Base-by-base conservation (phyloP, 2,113 vertebrate species). In the Orientallactaga bullata region DNA sequence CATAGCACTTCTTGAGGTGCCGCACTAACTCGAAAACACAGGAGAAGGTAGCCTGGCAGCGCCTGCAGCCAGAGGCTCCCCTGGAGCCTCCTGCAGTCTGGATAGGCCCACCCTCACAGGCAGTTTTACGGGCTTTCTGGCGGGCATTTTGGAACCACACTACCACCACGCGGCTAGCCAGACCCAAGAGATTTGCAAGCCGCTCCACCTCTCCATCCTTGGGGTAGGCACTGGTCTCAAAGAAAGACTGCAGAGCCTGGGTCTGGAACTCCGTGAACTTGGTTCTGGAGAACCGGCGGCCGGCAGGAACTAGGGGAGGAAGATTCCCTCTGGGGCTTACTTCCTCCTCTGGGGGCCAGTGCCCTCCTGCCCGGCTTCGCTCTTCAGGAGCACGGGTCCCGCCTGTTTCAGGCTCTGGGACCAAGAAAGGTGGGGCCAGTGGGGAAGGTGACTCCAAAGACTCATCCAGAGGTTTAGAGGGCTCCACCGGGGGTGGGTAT, bases 131-230 rank as follows among this genome's bases (percentile, higher is more conserved):
- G 9, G 97, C 98, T 89, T 98, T 98, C 92, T 98, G 98, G 28
- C 98, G 97, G 17, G 98, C 98, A 3, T 98, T 98, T 94, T 98
- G 98, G 95, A 98, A 98, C 98, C 98, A 98, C 2, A 98, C 97
- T 4, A 98, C 98, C 7, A 98, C 96, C 58, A 98, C 98, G 0
- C 98, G 94, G 88, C 97, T 97, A 55, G 97, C 95, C 92, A 98
- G 92, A 30, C 98, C 97, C 93, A 98, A 20, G 61, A 98, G 95
- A 26, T 42, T 87, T 3, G 98, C 97, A 0, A 98, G 95, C 23
- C 90, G 93, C 60, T 98, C 98, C 39, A 98, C 97, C 85, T 98
- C 98, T 16, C 97, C 97, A 0, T 98, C 98, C 85, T 97, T 97
- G 88, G 98, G 98, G 86, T 98, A 98, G 73, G 98, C 98, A 11